Conservation (phyloP, 2,797 vertebrate genomes). For the Vireo griseus region DNA sequence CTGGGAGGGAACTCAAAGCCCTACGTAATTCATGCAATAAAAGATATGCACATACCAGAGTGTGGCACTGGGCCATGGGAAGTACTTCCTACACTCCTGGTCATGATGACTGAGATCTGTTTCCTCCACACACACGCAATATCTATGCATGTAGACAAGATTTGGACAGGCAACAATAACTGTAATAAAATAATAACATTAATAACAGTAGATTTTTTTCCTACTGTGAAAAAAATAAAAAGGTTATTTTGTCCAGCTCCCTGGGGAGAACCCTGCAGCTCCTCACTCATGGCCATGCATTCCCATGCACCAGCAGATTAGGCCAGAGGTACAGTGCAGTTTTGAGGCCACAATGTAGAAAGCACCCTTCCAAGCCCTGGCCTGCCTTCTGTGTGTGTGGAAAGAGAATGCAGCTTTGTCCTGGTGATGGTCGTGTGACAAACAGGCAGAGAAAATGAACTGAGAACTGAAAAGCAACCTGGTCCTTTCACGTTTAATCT, state of each 20-base stretch:
- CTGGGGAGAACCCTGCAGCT: neutral
- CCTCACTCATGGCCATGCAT: neutral
- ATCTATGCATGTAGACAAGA: neutral
- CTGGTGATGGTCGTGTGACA: neutral
- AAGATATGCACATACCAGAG: neutral
- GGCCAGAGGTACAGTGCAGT: neutral
- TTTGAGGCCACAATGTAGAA: neutral
- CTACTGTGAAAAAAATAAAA: neutral
- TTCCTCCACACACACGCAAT: neutral
- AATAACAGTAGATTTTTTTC: neutral
- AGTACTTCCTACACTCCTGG: neutral
- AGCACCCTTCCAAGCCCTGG: neutral
- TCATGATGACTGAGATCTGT: neutral
- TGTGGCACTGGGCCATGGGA: slow-evolving; percentile 12
- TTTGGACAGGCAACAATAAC: neutral
- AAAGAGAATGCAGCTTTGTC: neutral
- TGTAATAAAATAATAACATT: neutral
- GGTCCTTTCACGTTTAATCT: neutral
- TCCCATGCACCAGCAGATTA: neutral
- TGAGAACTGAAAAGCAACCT: neutral
- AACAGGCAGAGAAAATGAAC: neutral
- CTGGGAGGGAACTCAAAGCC: neutral
- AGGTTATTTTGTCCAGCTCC: neutral
- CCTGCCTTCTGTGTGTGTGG: neutral
- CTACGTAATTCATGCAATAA: neutral